Evolutionary conservation across 1,140 invertebrate species (phyloP).

Genomic region (Drosophila guanche): DNA sequence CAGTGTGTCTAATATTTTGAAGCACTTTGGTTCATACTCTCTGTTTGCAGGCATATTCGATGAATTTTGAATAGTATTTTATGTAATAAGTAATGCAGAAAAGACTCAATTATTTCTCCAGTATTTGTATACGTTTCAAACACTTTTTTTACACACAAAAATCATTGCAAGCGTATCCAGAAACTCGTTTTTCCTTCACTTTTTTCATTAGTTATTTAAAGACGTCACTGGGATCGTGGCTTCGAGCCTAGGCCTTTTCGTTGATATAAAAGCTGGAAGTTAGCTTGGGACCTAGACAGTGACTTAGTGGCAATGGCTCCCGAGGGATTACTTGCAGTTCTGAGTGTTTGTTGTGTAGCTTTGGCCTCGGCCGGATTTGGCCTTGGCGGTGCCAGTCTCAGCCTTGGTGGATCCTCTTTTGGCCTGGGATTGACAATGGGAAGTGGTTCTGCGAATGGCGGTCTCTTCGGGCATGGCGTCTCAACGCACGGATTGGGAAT

Average conservation of each 20-base stretch:
- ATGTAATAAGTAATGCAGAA: too few relatives aligned
- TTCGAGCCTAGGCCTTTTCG: conserved; percentile 4
- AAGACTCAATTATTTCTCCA: too few relatives aligned
- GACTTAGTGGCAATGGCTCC: conserved; percentile 34
- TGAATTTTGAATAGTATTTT: too few relatives aligned
- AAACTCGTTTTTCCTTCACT: conserved; percentile 25
- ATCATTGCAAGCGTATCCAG: too few relatives aligned
- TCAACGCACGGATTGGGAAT: too few relatives aligned
- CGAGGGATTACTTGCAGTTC: conserved; percentile 24
- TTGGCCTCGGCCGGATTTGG: conserved; percentile 32
- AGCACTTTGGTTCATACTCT: too few relatives aligned
- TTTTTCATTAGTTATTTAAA: conserved; percentile 17
- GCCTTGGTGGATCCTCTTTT: neutral
- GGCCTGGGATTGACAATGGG: neutral
- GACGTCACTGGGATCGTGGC: conserved; percentile 29
- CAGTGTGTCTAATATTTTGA: too few relatives aligned
- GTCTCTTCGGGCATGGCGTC: conserved; percentile 8
- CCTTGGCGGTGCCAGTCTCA: conserved; percentile 16
- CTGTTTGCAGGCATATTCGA: too few relatives aligned
- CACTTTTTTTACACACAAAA: too few relatives aligned
- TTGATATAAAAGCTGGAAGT: conserved; percentile 29
- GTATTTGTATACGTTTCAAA: too few relatives aligned
- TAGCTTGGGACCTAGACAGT: conserved; percentile 30
- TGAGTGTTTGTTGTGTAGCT: conserved; percentile 17
- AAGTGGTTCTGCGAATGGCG: conserved; percentile 7